Percentiles rank a stretch among this genome's conserved stretches.
These are phyloP conservation scores for Centroberyx gerrardi DNA, from an alignment of 2,797 vertebrate genomes.

Conservation along the genomic window DNA sequence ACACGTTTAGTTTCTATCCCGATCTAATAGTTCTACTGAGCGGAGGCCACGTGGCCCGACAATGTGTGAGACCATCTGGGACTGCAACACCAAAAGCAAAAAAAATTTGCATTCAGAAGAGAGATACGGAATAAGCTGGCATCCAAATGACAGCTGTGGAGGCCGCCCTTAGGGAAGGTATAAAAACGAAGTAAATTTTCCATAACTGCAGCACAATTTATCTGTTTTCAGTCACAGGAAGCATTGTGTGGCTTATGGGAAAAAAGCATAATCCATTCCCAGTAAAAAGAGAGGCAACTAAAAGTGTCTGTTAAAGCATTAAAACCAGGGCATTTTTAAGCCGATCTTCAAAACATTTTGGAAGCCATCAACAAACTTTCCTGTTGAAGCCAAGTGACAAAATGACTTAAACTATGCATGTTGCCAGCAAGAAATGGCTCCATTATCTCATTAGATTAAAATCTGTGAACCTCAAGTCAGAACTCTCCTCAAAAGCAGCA, in stretches of 20 bases:
- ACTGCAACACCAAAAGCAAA: background rate
- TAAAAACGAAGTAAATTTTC: constrained; percentile 45
- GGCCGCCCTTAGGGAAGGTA: constrained; percentile 46
- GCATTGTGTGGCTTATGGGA: constrained; percentile 50
- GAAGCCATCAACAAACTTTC: constrained; percentile 39
- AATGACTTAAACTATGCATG: constrained; percentile 17
- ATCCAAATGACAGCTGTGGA: constrained; percentile 56
- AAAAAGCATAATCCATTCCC: constrained; percentile 50
- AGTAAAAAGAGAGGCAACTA: constrained; percentile 34
- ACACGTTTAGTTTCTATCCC: constrained; percentile 25
- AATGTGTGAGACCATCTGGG: background rate
- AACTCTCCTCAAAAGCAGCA: background rate
- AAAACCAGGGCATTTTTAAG: constrained; percentile 40
- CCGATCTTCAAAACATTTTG: constrained; percentile 43
- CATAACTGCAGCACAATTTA: constrained; percentile 52
- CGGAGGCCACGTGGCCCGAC: background rate
- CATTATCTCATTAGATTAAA: constrained; percentile 29
- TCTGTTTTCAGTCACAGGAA: constrained; percentile 56
- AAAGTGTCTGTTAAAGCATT: constrained; percentile 34
- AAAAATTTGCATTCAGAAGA: constrained; percentile 36
- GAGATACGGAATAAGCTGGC: constrained; percentile 40
- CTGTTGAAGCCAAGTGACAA: background rate
- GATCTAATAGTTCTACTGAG: constrained; percentile 22
- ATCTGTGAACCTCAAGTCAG: background rate
- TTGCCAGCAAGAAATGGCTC: constrained; percentile 8